Percentiles rank a stretch among this genome's conserved stretches.
phyloP scores from a whole-genome alignment of 2,113 vertebrate genomes.

The Eupsittula cactorum region DNA sequence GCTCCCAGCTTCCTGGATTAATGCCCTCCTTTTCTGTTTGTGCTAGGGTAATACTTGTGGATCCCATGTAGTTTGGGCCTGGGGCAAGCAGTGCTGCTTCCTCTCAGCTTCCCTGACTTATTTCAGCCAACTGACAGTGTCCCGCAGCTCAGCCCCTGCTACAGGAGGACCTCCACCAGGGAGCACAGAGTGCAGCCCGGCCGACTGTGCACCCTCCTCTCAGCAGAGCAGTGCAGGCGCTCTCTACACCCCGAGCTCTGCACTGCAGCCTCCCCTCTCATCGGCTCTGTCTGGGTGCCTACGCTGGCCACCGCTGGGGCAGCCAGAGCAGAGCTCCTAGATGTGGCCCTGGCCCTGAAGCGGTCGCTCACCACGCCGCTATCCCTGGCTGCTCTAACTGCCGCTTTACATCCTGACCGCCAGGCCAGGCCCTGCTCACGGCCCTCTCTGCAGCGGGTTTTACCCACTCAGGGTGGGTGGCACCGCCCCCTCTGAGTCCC shows the following conservation, averaged over 20 bases:
- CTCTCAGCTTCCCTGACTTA: neutral
- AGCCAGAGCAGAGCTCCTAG: neutral
- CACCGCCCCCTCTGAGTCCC: neutral
- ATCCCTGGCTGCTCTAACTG: neutral
- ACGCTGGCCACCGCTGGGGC: no score
- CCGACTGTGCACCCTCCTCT: no score
- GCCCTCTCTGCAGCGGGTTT: neutral
- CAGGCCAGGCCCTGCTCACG: neutral
- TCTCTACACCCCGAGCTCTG: neutral
- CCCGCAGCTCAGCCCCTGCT: neutral
- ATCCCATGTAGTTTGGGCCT: neutral
- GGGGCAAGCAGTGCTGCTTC: no score
- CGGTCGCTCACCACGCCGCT: accelerated
- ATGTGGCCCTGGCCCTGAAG: neutral
- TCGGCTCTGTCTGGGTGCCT: neutral
- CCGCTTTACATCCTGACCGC: no score
- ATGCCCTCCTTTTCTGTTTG: neutral
- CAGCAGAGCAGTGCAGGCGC: neutral
- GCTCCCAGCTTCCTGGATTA: neutral
- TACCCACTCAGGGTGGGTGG: neutral
- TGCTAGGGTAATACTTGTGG: neutral
- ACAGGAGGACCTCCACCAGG: neutral
- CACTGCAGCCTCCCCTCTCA: neutral
- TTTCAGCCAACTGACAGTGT: neutral
- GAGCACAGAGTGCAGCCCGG: neutral